Evolutionary conservation across 1,140 invertebrate species (phyloP).

Genomic region (Magallana ariakensis): DNA sequence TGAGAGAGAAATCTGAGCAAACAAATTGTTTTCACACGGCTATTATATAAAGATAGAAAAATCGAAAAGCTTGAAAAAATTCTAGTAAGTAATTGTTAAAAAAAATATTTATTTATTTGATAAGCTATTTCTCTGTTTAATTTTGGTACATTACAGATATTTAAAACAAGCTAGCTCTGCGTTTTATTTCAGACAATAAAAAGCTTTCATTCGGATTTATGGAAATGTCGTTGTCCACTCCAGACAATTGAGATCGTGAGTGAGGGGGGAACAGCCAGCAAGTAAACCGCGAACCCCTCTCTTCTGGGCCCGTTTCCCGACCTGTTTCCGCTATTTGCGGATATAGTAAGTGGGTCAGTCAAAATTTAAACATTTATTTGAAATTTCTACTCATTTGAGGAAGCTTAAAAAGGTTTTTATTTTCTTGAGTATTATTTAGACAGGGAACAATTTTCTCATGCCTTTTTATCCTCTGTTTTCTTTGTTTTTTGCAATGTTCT

Average conservation of each 20-base stretch:
- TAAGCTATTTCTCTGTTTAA: too few relatives aligned
- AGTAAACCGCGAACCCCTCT: neutral
- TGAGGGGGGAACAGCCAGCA: neutral
- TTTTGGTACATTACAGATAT: too few relatives aligned
- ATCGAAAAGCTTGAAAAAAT: too few relatives aligned
- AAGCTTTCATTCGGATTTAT: neutral
- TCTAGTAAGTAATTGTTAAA: too few relatives aligned
- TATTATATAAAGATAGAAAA: neutral
- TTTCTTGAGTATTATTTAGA: neutral
- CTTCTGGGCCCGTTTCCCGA: neutral
- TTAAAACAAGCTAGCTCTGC: too few relatives aligned
- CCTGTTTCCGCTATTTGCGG: conserved; percentile 26
- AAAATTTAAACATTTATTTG: conserved; percentile 29
- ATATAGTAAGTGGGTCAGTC: conserved; percentile 20
- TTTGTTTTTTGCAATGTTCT: neutral
- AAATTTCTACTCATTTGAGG: neutral
- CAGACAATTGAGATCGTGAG: neutral
- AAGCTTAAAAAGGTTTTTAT: neutral
- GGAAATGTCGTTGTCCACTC: neutral
- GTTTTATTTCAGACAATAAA: neutral
- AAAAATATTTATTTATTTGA: too few relatives aligned
- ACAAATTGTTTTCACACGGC: conserved; percentile 14
- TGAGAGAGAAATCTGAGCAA: neutral
- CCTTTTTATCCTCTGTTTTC: neutral
- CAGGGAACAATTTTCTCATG: neutral